Conservation (phyloP, 2,113 vertebrate genomes). For the Odocoileus virginianus region DNA sequence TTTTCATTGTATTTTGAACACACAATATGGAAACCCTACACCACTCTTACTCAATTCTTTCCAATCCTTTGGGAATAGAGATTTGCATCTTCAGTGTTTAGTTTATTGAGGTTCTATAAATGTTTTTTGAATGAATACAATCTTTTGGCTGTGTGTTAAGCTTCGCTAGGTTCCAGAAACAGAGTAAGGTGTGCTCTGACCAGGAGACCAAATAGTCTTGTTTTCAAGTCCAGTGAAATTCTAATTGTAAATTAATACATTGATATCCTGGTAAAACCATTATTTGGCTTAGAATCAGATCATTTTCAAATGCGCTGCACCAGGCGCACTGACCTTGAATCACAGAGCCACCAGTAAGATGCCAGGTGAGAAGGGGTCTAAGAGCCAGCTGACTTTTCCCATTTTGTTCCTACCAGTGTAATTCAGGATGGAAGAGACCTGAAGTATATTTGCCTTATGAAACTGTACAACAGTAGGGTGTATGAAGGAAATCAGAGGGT, state of each 20-base stretch:
- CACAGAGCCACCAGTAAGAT: neutral
- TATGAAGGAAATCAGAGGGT: neutral
- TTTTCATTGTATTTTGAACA: neutral
- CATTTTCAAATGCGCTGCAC: neutral
- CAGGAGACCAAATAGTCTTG: neutral
- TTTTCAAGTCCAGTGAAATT: conserved; percentile 13
- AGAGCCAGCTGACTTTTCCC: neutral
- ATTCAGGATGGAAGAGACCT: neutral
- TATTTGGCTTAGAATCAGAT: neutral
- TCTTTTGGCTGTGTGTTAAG: neutral
- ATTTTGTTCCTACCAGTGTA: neutral
- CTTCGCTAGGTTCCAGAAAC: neutral
- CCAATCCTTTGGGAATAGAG: neutral
- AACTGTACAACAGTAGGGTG: neutral
- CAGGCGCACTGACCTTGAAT: neutral
- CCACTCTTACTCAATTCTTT: neutral
- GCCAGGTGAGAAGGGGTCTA: neutral
- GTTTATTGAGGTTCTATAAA: neutral
- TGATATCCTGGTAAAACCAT: neutral
- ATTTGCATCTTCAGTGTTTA: neutral
- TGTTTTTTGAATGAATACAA: neutral
- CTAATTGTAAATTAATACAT: neutral
- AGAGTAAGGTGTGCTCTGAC: neutral
- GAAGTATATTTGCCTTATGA: neutral
- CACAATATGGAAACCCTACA: neutral